phyloP scores from a whole-genome alignment of 2,113 vertebrate genomes.

The Catharus bicknelli region DNA sequence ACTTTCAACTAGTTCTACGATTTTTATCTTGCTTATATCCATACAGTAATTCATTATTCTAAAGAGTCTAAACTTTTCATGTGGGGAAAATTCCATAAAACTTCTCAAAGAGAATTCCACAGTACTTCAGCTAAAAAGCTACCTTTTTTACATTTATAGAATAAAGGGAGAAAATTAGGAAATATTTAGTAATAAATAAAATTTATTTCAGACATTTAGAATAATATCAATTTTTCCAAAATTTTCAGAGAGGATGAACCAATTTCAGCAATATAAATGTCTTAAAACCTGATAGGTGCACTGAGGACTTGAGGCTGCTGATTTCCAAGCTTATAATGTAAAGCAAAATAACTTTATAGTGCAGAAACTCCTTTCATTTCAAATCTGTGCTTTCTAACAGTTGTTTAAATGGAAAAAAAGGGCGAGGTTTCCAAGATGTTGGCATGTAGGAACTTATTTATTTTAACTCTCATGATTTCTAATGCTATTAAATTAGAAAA shows the following conservation, averaged over 20 bases:
- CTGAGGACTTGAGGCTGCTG: background rate
- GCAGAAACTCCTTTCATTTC: background rate
- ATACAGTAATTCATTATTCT: background rate
- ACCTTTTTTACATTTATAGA: background rate
- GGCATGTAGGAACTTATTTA: background rate
- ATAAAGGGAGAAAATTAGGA: background rate
- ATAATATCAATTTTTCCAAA: background rate
- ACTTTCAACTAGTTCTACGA: background rate
- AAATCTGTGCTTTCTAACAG: background rate
- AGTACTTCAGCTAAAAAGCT: background rate
- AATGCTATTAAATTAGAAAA: background rate
- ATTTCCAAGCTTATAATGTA: background rate
- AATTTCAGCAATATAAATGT: background rate
- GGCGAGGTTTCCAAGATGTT: background rate
- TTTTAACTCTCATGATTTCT: background rate
- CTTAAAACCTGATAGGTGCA: background rate
- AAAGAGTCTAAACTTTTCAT: background rate
- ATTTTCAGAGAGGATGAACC: background rate
- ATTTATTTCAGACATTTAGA: background rate
- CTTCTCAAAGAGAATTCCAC: background rate
- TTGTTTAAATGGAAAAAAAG: background rate
- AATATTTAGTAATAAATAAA: background rate
- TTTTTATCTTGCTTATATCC: background rate
- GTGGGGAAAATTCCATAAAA: accelerated
- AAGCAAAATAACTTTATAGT: background rate